Evolutionary conservation across 2,797 vertebrate species (phyloP), one percentile per base, ranked within the genome.

Genomic region (Fratercula arctica): DNA sequence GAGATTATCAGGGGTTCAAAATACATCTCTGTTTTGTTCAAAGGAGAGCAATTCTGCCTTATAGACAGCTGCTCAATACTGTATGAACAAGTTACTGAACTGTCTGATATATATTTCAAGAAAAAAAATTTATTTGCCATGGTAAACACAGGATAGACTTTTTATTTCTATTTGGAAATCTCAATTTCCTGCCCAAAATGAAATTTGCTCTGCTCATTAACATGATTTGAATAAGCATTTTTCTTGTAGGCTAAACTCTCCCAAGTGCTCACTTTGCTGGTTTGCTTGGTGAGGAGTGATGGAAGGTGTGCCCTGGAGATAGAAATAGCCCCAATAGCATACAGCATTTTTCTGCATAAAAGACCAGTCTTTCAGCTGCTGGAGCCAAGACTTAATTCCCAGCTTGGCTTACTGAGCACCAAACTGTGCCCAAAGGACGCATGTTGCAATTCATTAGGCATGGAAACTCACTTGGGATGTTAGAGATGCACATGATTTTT

Each of bases 131-230:
- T 96, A 70, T 90, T 94, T 90, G 25, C 45, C 17, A 2, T 75
- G 57, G 69, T 91, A 96, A 97, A 97, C 85, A 94, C 5, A 83
- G 57, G 64, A 37, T 48, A 69, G 24, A 66, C 41, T 72, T 86
- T 53, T 88, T 91, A 85, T 87, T 84, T 93, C 67, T 35, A 45
- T 85, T 84, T 90, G 80, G 85, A 90, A 96, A 81, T 70, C 20
- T 16, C 82, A 57, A 23, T 96, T 93, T 95, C 46, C 60, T 74
- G 43, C 84, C 74, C 76, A 78, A 93, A 95, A 79, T 93, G 29
- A 94, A 69, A 87, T 90, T 67, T 56, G 4, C n/a, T 75, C 4
- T 54, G 16, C 26, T 72, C 11, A 20, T 69, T 81, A 85, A 50
- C 33, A 39, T 51, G 63, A 53, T 66, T 85, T 57, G 26, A 85